These are phyloP conservation scores for Rhodinocichla rosea DNA, from an alignment of 2,113 vertebrate genomes.

Conservation along the genomic window DNA sequence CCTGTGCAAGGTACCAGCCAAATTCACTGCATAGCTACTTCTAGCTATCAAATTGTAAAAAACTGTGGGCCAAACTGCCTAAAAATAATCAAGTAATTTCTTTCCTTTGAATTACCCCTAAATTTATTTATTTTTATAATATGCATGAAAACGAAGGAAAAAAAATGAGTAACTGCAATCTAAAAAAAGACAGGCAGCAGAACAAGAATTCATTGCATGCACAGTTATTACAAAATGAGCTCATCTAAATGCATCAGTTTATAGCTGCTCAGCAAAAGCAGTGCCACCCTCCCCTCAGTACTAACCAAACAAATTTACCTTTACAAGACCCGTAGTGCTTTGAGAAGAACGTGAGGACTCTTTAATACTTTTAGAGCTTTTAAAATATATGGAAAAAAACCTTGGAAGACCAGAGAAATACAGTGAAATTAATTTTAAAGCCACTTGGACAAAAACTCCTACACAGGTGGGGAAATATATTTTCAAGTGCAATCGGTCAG, in stretches of 20 bases:
- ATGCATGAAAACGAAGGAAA: neutral
- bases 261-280: neutral
- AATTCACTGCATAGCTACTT: neutral
- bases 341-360: neutral
- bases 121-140: neutral
- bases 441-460: neutral
- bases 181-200: neutral
- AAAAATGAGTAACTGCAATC: neutral
- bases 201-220: neutral
- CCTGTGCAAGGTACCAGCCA: neutral
- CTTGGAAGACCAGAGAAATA: neutral
- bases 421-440: neutral
- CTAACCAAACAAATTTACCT: neutral
- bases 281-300: fast-evolving
- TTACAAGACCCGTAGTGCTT: neutral
- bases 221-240: neutral
- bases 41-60: neutral
- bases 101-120: neutral
- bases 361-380: neutral
- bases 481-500: slow-evolving; percentile 29
- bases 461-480: neutral
- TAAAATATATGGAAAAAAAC: neutral
- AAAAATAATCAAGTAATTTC: neutral
- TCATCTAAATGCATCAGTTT: neutral
- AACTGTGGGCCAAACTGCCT: neutral